Evolutionary conservation across 1,140 invertebrate genomes (phyloP), one percentile per base, ranked within the genome.

Genomic region (Drosophila dunni): DNA sequence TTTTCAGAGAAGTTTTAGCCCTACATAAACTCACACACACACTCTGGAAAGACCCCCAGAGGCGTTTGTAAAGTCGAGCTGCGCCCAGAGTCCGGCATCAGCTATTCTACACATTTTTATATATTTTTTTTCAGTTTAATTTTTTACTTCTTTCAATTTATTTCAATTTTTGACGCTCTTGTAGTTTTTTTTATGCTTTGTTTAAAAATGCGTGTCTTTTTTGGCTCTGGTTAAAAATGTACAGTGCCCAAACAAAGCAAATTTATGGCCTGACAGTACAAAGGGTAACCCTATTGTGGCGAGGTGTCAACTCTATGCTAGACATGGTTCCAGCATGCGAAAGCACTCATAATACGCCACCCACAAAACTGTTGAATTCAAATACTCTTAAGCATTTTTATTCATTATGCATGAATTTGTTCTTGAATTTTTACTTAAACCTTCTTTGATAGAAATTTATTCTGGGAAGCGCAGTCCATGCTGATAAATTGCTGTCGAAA

Each of bases 151-250:
- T 79, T 88, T 86, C 83, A 83, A 89, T 84, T 89, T 84, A 80
- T 88, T 88, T 89, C 80, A 80, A 84, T 88, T 89, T 83, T 84
- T 86, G 84, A 69, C 66, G 84, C 73, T 79, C 79, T 79, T 75
- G 80, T 79, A 84, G 80, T 84, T 85, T 69, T 58, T 53, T 64
- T 54, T 65, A 51, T 40, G 38, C 48, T 58, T 68, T 57, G 54
- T 17, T 42, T 45, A 46, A 76, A 60, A 78, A 66, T 71, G 78
- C 75, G 78, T 72, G 64, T 58, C 83, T 79, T 51, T 46, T 75
- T 62, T 77, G 58, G 56, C 76, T 79, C 84, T 78, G 70, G 66
- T 83, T 84, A 78, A 88, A 80, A 84, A 88, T 88, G 50, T 88
- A 84, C 78, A 78, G 69, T 56, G 68, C 60, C 65, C 69, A 89